Percentiles rank a stretch among this genome's conserved stretches.
Evolutionary conservation across 2,113 vertebrate genomes (phyloP).

Genomic region (Eupsittula cactorum): DNA sequence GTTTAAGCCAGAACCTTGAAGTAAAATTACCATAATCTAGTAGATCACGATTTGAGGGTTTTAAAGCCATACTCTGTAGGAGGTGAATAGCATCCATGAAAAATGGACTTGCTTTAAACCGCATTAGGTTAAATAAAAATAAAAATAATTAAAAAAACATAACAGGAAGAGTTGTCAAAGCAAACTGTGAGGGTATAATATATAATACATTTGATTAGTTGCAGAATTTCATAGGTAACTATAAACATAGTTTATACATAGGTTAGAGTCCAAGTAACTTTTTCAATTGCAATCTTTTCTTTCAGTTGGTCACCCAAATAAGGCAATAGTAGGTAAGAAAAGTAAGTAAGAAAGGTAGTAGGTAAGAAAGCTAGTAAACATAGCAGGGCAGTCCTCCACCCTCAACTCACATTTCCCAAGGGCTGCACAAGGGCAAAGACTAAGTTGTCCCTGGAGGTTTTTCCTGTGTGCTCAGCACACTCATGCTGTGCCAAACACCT

Average conservation of each 20-base stretch:
- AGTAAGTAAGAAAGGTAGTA: background rate
- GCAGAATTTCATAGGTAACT: background rate
- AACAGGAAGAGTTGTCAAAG: fast-evolving
- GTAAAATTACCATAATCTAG: background rate
- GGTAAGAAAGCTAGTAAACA: background rate
- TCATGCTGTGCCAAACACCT: background rate
- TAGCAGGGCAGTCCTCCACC: background rate
- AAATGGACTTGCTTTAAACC: background rate
- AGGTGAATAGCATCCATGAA: background rate
- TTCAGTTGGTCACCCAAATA: background rate
- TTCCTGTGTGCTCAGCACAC: background rate
- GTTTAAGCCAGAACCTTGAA: background rate
- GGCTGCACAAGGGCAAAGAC: background rate
- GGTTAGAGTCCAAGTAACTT: background rate
- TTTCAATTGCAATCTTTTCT: background rate
- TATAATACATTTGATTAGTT: background rate
- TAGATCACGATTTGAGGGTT: background rate
- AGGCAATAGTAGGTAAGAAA: background rate
- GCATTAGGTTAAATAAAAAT: background rate
- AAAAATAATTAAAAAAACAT: background rate
- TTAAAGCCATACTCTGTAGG: background rate
- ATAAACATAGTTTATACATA: no score
- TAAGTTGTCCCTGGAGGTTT: background rate
- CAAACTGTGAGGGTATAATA: background rate
- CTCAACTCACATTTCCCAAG: background rate